Percentiles rank a stretch among this genome's conserved stretches.
phyloP scores from a whole-genome alignment of 2,888 invertebrate species.

The Callosobruchus maculatus region DNA sequence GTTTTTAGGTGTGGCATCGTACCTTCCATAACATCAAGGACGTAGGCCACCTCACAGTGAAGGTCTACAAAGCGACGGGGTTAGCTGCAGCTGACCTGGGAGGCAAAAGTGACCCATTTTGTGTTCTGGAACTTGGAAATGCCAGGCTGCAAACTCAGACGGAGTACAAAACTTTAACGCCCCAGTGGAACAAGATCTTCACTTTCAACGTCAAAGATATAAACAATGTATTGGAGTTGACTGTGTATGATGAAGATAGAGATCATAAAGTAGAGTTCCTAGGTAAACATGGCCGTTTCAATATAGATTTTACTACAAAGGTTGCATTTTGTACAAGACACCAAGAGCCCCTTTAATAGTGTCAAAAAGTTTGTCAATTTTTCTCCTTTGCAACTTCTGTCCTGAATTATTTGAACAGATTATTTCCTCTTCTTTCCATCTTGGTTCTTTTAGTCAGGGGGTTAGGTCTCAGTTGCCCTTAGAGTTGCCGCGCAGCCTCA shows the following conservation, averaged over 20 bases:
- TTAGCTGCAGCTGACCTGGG: slow-evolving; percentile 93
- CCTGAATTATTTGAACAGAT: no score
- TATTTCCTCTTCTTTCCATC: no score
- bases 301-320: no score
- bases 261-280: slow-evolving; percentile 98
- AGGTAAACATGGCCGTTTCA: slow-evolving; percentile 72
- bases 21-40: slow-evolving; percentile 75
- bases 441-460: no score
- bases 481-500: no score
- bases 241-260: slow-evolving; percentile 96
- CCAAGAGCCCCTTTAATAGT: no score
- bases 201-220: slow-evolving; percentile 97
- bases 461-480: no score
- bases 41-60: slow-evolving; percentile 91
- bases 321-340: no score
- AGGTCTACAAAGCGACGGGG: slow-evolving; percentile 83
- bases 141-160: slow-evolving; percentile 95
- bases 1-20: slow-evolving; percentile 61
- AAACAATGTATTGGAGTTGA: slow-evolving; percentile 89
- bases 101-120: slow-evolving; percentile 98
- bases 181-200: slow-evolving; percentile 98
- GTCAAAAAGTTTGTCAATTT: no score
- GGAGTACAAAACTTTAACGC: slow-evolving; percentile 94
- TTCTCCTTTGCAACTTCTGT: no score
- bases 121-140: slow-evolving; percentile 93